These are phyloP conservation scores for Semnornis frantzii DNA, from an alignment of 2,113 vertebrate genomes.

Conservation along the genomic window DNA sequence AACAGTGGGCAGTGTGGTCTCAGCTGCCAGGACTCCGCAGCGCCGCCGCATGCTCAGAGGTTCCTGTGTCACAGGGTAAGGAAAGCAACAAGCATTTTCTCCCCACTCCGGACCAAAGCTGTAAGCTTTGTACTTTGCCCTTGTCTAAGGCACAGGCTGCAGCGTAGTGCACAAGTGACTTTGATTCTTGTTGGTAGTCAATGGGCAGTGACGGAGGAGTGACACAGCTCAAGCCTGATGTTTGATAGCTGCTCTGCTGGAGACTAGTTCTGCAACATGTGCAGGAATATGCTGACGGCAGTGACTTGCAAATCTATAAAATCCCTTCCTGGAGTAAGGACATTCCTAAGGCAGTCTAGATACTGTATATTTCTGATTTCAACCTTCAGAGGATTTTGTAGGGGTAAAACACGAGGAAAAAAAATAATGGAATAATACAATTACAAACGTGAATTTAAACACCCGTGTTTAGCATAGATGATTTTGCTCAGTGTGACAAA, in stretches of 20 bases:
- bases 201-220: not conserved
- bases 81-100: not conserved
- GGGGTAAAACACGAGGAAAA: not conserved
- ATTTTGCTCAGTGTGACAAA: conserved; percentile 10
- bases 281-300: not conserved
- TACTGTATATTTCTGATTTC: not conserved
- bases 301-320: not conserved
- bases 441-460: not conserved
- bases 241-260: not conserved
- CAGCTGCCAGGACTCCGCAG: fast-evolving
- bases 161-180: not conserved
- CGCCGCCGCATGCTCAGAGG: fast-evolving
- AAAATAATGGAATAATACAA: not conserved
- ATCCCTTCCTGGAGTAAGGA: not conserved
- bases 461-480: not conserved
- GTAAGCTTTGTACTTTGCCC: not conserved
- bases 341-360: not conserved
- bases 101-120: not conserved
- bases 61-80: fast-evolving
- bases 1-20: fast-evolving
- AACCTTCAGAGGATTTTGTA: not conserved
- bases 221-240: not conserved
- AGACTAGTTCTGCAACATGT: fast-evolving
- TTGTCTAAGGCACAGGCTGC: not conserved
- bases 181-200: not conserved